These are phyloP conservation scores for Allacma fusca DNA, from an alignment of 2,888 invertebrate species.

Conservation along the genomic window DNA sequence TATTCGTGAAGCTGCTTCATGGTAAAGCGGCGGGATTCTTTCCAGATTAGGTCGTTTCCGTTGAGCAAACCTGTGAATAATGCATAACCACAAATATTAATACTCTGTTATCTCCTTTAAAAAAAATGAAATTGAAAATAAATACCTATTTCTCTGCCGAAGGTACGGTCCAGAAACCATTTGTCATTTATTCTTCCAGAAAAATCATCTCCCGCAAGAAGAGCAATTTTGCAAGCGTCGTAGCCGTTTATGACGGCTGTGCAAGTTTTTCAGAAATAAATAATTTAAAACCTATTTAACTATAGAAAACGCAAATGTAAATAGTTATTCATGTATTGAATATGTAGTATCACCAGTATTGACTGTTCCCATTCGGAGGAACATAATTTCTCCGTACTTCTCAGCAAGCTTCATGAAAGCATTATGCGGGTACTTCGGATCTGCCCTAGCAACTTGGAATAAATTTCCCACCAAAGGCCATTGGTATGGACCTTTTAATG, in stretches of 20 bases:
- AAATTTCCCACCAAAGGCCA: conserved; percentile 40
- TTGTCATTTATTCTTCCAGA: neutral
- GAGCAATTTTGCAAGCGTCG: neutral
- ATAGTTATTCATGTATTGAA: too few relatives aligned
- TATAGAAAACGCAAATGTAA: too few relatives aligned
- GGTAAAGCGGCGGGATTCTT: conserved; percentile 1
- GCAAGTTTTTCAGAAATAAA: too few relatives aligned
- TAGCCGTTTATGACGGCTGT: neutral
- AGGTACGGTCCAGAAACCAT: neutral
- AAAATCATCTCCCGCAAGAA: neutral
- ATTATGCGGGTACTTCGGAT: conserved; percentile 28
- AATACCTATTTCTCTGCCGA: neutral
- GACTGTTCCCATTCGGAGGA: conserved; percentile 19
- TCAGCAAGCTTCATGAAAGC: conserved; percentile 34
- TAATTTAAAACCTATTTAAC: too few relatives aligned
- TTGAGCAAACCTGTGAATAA: neutral
- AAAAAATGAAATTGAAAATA: neutral
- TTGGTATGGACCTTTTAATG: conserved; percentile 30
- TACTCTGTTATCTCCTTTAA: neutral
- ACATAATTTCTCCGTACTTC: conserved; percentile 41
- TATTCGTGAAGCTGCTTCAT: conserved; percentile 12
- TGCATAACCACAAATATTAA: too few relatives aligned
- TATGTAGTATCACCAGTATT: conserved; percentile 28
- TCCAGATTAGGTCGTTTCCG: neutral
- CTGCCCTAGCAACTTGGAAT: neutral